Evolutionary conservation across 2,113 vertebrate species (phyloP), one percentile per base, ranked within the genome.

Genomic region (Delphinapterus leucas): DNA sequence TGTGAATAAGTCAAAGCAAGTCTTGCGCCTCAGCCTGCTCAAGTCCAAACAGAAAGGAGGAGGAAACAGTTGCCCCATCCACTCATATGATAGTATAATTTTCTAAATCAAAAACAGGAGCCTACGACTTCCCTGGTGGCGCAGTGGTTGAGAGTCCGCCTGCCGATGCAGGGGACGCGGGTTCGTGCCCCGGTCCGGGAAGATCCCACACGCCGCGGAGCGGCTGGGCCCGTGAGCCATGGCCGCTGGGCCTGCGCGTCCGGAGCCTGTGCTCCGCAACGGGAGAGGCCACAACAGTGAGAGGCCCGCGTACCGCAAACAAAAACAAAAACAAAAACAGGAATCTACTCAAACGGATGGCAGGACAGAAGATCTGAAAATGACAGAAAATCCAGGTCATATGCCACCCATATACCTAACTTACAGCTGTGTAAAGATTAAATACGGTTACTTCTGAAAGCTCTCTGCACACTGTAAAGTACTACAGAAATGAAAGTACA

Each of bases 1-100:
- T 63, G 85, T 11, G 53, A 94, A 49, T 83, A 94, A 88, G 76
- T 96, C 79, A 93, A 90, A 94, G 68, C 28, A 83, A 90, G 60
- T 81, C 85, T 82, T 86, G 25, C 20, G 53, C 25, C 60, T 91
- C 15, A 7, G 33, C 20, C 61, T 88, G 38, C 53, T 89, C n/a
- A 80, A 90, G 58, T 91, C 26, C 67, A 94, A 81, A 91, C 4
- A 26, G 55, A 96, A 93, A 18, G 55, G 7, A 88, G 44, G 58
- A 71, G 15, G 20, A 89, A 96, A 81, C 1, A 53, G 41, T 4
- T 77, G 28, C 6, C 67, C 36, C 25, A 49, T 79, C 20, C 44
- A 70, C 82, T 44, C 33, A 86, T 23, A 80, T 2, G 61, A 36
- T 4, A 80, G 36, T 58, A 36, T 70, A 83, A 67, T 91, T 80